Base-by-base conservation (phyloP, 2,113 vertebrate genomes). In the Marmota flaviventris region DNA sequence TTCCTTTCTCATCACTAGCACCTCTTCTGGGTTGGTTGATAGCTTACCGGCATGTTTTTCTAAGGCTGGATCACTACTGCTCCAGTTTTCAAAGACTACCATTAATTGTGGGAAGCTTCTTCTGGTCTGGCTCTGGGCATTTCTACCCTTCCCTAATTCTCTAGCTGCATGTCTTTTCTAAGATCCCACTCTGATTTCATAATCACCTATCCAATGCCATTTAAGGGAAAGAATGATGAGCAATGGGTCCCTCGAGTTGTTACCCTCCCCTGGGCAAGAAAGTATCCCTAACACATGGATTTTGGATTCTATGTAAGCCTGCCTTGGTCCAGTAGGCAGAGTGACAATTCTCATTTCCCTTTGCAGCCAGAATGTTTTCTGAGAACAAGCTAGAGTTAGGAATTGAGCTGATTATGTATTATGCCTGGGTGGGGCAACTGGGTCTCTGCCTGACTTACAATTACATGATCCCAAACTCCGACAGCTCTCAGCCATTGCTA, bases 391-490 rank as follows among this genome's bases (percentile, higher is more conserved):
- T 96, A 85, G 77, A 84, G 17, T 58, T 70, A 84, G 58, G 73
- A 96, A 93, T 78, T 91, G 81, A 88, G 67, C n/a, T 94, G 67
- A 96, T 78, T 76, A 93, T 77, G 69, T 94, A 94, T 61, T 84
- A 78, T 76, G 79, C 22, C 58, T 93, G 67, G 73, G 56, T 81
- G 13, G 70, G 63, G 13, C 8, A 7, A 89, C 58, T 92, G 34
- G 39, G 51, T 92, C 45, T 25, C 51, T 93, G 73, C 69, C 84
- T 89, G 29, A 97, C 73, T 96, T 96, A 84, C 48, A 70, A 61
- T 83, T 39, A 79, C 42, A 92, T 72, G 70, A 94, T 69, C 34
- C 73, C 39, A 61, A 89, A 20, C 48, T 95, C 51, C 79, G 92
- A 95, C 63, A 81, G 75, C 83, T 95, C 72, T 87, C 42, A 84